Evolutionary conservation across 2,797 vertebrate genomes (phyloP).

Genomic region (Squalus acanthias): DNA sequence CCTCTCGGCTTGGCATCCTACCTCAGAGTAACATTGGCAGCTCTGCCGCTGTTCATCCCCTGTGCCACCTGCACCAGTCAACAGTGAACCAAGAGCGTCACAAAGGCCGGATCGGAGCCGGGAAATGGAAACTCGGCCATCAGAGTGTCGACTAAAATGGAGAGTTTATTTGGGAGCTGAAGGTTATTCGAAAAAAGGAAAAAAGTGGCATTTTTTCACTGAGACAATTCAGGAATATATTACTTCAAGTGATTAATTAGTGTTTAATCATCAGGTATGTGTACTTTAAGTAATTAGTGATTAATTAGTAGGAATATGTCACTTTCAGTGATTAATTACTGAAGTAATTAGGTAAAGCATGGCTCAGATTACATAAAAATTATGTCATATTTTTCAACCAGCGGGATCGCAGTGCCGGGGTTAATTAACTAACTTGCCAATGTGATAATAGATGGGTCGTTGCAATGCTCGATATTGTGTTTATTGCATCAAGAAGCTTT

Average conservation of each 20-base stretch:
- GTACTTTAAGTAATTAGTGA: not conserved
- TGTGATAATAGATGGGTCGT: not conserved
- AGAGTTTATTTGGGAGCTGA: not conserved
- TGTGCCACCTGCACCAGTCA: not conserved
- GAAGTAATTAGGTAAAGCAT: not conserved
- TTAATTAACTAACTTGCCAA: not conserved
- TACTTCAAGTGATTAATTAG: not conserved
- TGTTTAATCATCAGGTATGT: not conserved
- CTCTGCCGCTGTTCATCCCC: not conserved
- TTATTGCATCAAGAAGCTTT: too few relatives aligned
- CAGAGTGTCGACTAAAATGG: not conserved
- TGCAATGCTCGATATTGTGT: not conserved
- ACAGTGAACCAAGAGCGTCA: not conserved
- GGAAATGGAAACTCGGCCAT: not conserved
- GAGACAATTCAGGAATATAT: not conserved
- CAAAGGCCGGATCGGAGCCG: not conserved
- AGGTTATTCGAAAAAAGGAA: not conserved
- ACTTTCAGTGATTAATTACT: not conserved
- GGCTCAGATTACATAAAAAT: not conserved
- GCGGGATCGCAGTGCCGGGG: not conserved
- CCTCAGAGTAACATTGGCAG: not conserved
- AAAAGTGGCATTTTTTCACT: not conserved
- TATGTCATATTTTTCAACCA: not conserved
- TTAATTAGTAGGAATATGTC: not conserved
- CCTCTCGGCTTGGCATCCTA: not conserved